Percentiles rank a stretch among this genome's conserved stretches.
phyloP scores from a whole-genome alignment of 2,797 vertebrate genomes.

The Chelon auratus region DNA sequence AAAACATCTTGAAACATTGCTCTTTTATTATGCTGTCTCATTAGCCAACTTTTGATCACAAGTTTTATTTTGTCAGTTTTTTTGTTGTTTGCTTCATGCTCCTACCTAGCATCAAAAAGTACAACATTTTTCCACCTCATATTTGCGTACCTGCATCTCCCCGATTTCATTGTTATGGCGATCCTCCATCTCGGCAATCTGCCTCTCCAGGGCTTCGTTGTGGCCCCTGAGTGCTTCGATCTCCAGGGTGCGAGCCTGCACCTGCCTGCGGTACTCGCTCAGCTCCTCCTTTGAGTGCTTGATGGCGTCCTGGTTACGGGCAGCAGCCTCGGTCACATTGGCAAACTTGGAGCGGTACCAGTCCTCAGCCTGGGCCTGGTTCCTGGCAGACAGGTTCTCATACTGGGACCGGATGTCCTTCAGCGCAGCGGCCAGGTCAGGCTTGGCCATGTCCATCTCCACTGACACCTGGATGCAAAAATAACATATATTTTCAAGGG shows the following conservation, averaged over 20 bases:
- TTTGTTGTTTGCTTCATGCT: no score
- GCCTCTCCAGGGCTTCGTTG: constrained; percentile 87
- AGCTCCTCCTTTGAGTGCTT: constrained; percentile 88
- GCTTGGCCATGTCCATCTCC: constrained; percentile 87
- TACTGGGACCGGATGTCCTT: constrained; percentile 87
- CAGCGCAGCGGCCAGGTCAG: constrained; percentile 85
- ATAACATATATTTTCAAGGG: neutral
- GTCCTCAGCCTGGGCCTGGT: constrained; percentile 87
- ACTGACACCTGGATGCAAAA: constrained; percentile 79
- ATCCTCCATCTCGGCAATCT: constrained; percentile 88
- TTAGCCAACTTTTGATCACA: neutral
- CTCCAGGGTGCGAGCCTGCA: constrained; percentile 87
- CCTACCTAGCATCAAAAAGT: no score
- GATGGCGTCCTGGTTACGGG: constrained; percentile 84
- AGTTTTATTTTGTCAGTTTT: no score
- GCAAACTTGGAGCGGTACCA: constrained; percentile 89
- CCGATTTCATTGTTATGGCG: constrained; percentile 82
- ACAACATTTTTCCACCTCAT: no score
- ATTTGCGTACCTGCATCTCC: constrained; percentile 83
- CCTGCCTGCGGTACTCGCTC: constrained; percentile 86
- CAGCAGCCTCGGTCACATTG: constrained; percentile 81
- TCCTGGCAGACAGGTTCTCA: constrained; percentile 84
- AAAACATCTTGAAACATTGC: neutral
- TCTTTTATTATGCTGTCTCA: neutral
- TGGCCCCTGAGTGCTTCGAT: constrained; percentile 85